phyloP scores from a whole-genome alignment of 2,113 vertebrate species.

The rabbit (Oryctolagus cuniculus) region DNA sequence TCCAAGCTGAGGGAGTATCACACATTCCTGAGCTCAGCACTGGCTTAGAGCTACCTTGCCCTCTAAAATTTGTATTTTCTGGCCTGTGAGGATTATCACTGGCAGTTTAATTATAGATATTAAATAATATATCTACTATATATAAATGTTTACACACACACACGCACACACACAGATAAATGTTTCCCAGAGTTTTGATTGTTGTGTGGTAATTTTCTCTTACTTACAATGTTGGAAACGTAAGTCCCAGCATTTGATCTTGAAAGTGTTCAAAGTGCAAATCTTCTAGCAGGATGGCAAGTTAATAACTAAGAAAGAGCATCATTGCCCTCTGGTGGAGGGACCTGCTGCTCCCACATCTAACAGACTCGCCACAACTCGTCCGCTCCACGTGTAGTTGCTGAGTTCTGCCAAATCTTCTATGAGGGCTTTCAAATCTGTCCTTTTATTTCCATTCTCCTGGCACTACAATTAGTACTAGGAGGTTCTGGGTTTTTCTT shows the following conservation, averaged over 20 bases:
- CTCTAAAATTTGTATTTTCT: neutral
- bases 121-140: neutral
- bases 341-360: neutral
- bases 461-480: neutral
- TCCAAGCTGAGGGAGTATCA: neutral
- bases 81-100: neutral
- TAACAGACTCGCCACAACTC: neutral
- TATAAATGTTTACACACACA: neutral
- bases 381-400: neutral
- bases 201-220: slow-evolving; percentile 1
- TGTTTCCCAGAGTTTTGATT: neutral
- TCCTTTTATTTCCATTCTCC: slow-evolving; percentile 10
- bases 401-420: neutral
- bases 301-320: slow-evolving; percentile 59
- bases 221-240: slow-evolving; percentile 2
- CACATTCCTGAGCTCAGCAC: neutral
- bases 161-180: too few species aligned
- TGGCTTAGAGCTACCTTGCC: neutral
- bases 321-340: slow-evolving; percentile 77
- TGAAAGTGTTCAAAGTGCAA: neutral
- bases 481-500: neutral
- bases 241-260: slow-evolving; percentile 14
- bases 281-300: slow-evolving; percentile 5
- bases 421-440: neutral
- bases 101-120: neutral